Evolutionary conservation across 2,888 invertebrate genomes (phyloP), one percentile per base, ranked within the genome.

Genomic region (Xestia ashworthii): DNA sequence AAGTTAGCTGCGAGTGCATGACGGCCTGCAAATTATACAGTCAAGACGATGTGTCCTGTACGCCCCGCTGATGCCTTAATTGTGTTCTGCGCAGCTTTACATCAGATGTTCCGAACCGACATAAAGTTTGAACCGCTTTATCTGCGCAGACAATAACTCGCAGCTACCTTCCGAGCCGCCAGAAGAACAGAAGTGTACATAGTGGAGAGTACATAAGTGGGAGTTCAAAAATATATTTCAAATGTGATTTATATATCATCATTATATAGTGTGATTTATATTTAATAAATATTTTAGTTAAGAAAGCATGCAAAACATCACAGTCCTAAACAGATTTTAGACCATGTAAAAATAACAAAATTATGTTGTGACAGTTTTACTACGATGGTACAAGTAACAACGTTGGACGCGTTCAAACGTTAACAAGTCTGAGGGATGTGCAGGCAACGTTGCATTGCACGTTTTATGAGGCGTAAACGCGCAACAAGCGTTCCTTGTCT

Each of bases 381-480:
- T 19, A 55, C n/a, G 22, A 70, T 25, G 50, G 44, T 50, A 65
- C 71, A 83, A 72, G 32, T 32, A 32, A 72, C 38, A 70, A 72
- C 70, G 55, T 19, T 79, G n/a, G 32, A 74, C 55, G 62, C 64
- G 71, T 67, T 82, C 64, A 71, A 70, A 75, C 72, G 70, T 64
- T 80, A 73, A 83, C 83, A 83, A 74, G 73, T 68, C 80, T 68
- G 76, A 83, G 76, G 25, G 73, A 83, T 71, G 75, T 67, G 74
- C 69, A 67, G 38, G 55, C 76, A 69, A 79, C 74, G 74, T 62
- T 83, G 80, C 82, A 72, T 75, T 83, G 60, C 62, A 75, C 53
- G 67, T 53, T 83, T 83, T 83, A 83, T 83, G 82, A 68, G 67
- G 70, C 82, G 75, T 80, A 71, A 80, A 73, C 69, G 73, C 55